Evolutionary conservation across 2,797 vertebrate genomes (phyloP), one percentile per base, ranked within the genome.

Genomic region (Perodicticus potto): DNA sequence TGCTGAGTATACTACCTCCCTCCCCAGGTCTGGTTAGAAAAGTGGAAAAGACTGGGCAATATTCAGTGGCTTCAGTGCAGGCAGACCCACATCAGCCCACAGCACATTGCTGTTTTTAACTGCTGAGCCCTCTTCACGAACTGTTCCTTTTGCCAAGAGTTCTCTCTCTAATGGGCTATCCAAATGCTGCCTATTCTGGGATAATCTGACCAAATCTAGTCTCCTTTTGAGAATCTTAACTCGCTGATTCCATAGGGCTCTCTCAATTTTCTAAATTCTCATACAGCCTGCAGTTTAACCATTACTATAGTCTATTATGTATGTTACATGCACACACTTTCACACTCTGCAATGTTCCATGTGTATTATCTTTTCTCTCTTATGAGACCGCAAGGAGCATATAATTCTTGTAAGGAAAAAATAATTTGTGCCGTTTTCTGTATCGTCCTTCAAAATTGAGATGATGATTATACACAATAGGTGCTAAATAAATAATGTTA

Each of bases 401-500:
- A 80, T 12, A 22, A 29, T 16, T 16, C 23, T 80, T 72, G 40
- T 12, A 32, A 3, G 19, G 37, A 5, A 81, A 49, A 86, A 73
- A 53, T 53, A 14, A 73, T 11, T 5, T 86, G 20, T 34, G 57
- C 43, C 74, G 29, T 81, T 81, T 91, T 81, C 82, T 43, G 2
- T 45, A 32, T 37, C 27, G 86, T 67, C 9, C 17, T 20, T 37
- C 6, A 7, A 73, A 43, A 34, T 2, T 63, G 72, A 90, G 40
- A 55, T 72, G 22, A 53, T 53, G 34, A 59, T 43, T 57, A 72
- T 72, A 32, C 22, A 67, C 32, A 57, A 57, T 23, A 65, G 29
- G 14, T 29, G 25, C 9, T 73, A 81, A 86, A 74, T 91, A 45
- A 94, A 86, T 85, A 86, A 80, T 14, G 23, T 67, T 81, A 86